These are phyloP conservation scores for Dromas ardeola DNA, from an alignment of 2,113 vertebrate genomes.

Conservation along the genomic window DNA sequence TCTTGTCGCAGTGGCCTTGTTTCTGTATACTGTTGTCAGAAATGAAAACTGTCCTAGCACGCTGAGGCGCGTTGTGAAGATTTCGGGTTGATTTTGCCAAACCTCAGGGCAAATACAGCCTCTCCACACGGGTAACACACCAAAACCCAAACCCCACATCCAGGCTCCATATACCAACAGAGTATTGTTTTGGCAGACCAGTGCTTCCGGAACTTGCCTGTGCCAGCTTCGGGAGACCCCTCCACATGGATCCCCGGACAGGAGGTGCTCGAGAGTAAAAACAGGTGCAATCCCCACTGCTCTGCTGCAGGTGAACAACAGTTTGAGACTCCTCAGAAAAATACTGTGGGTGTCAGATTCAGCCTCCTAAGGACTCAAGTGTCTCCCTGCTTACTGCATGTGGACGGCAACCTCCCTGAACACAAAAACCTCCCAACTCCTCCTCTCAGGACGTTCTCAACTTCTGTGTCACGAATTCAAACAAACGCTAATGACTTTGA, in stretches of 20 bases:
- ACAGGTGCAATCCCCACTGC: not conserved
- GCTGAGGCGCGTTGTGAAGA: not conserved
- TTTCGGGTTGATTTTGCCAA: not conserved
- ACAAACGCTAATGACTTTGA: not conserved
- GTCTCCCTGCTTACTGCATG: rapidly evolving
- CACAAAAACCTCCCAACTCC: not conserved
- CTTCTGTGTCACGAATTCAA: not conserved
- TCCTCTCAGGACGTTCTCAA: not conserved
- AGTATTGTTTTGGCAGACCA: not conserved
- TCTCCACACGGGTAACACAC: rapidly evolving
- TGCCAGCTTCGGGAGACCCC: not conserved
- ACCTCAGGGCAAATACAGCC: not conserved
- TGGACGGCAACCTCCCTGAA: not conserved
- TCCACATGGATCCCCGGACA: not conserved
- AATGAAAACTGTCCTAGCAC: not conserved
- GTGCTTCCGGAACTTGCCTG: not conserved
- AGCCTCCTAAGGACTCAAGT: not conserved
- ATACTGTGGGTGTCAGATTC: not conserved
- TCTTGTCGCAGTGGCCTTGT: not conserved
- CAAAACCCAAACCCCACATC: not conserved
- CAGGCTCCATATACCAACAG: not conserved
- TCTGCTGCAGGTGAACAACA: not conserved
- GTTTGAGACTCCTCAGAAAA: not conserved
- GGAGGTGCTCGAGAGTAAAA: not conserved
- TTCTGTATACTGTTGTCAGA: not conserved